A percentile compares a stretch with the other conserved stretches of the same genome.
phyloP scores from a whole-genome alignment of 2,113 vertebrate genomes.

The Smithornis capensis region DNA sequence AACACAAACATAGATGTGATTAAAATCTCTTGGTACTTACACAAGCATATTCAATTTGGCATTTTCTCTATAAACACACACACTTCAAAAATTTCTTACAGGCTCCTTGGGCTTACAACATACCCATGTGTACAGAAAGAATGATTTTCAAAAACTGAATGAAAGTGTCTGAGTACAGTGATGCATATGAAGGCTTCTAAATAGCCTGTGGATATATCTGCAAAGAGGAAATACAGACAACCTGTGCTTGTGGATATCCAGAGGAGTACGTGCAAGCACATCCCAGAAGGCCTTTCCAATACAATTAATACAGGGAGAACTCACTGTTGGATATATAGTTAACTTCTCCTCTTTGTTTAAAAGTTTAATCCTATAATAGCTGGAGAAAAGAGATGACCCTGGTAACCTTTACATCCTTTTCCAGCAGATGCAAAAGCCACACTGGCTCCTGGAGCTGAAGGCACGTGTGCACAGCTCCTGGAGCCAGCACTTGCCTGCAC shows the following conservation, averaged over 20 bases:
- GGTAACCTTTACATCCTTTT: not conserved
- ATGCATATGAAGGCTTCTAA: not conserved
- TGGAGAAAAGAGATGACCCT: not conserved
- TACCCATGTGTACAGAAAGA: not conserved
- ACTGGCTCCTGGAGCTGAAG: not conserved
- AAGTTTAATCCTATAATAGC: not conserved
- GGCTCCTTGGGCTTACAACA: not conserved
- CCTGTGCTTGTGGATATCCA: not conserved
- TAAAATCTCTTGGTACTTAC: not conserved
- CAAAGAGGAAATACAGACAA: not conserved
- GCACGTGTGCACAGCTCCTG: not conserved
- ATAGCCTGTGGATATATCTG: not conserved
- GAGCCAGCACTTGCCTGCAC: not conserved
- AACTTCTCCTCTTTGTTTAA: not conserved
- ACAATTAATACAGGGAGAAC: not conserved
- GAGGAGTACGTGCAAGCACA: not conserved
- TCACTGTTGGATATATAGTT: not conserved
- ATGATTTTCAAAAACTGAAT: not conserved
- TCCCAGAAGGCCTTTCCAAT: not conserved
- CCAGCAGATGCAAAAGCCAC: not conserved
- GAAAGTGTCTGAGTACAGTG: not conserved
- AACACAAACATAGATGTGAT: not conserved
- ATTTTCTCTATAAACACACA: not conserved
- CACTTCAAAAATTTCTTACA: not conserved
- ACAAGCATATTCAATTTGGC: not conserved